Evolutionary conservation across 2,888 invertebrate species (phyloP).

Genomic region (Synanthedon myopaeformis): DNA sequence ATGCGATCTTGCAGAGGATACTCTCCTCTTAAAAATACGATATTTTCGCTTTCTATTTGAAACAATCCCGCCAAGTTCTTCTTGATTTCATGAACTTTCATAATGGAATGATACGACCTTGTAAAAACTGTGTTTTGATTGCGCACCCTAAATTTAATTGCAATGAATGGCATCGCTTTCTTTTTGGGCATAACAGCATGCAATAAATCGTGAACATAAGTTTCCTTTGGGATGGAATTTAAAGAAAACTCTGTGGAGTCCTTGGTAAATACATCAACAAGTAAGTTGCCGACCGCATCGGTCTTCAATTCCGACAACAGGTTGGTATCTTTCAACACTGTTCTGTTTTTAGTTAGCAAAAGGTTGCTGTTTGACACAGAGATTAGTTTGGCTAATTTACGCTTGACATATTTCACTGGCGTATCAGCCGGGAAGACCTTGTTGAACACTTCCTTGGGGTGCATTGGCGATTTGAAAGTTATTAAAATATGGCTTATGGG

Average conservation of each 20-base stretch:
- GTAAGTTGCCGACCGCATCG: conserved; percentile 45
- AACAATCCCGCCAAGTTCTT: conserved; percentile 72
- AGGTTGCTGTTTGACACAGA: conserved; percentile 46
- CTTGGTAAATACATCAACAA: conserved; percentile 57
- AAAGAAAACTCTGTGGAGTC: conserved; percentile 50
- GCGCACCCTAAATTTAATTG: conserved; percentile 52
- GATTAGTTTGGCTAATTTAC: conserved; percentile 53
- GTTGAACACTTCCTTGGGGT: conserved; percentile 44
- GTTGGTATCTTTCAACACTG: conserved; percentile 48
- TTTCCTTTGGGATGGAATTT: conserved; percentile 50
- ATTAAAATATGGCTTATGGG: conserved; percentile 52
- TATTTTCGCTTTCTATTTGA: conserved; percentile 55
- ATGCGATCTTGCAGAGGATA: conserved; percentile 49
- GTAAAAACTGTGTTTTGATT: conserved; percentile 59
- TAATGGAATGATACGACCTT: conserved; percentile 61
- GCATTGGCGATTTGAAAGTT: conserved; percentile 50
- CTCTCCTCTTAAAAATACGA: conserved; percentile 61
- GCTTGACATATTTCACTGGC: conserved; percentile 50
- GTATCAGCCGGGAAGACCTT: conserved; percentile 60
- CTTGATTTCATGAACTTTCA: conserved; percentile 71
- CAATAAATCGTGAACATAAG: conserved; percentile 51
- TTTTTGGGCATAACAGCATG: conserved; percentile 49
- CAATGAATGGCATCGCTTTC: conserved; percentile 52
- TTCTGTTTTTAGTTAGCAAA: conserved; percentile 49
- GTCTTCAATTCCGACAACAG: conserved; percentile 46